phyloP scores from a whole-genome alignment of 2,113 vertebrate species.

The Tupaia tana region DNA sequence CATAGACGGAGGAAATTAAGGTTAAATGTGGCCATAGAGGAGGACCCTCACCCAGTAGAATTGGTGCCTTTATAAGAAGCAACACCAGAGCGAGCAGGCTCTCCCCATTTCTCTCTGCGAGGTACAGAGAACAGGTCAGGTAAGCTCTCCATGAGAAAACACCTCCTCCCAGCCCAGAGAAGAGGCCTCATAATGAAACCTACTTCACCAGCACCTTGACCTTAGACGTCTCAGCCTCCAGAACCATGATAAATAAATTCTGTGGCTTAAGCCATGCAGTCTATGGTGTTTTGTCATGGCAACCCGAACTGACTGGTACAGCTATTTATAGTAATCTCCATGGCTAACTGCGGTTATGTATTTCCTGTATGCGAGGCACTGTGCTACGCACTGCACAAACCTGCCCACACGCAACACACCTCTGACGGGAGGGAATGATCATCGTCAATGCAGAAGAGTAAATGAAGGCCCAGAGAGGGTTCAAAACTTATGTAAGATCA shows the following conservation, averaged over 20 bases:
- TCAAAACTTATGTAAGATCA: neutral
- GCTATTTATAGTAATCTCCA: neutral
- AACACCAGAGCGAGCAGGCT: neutral
- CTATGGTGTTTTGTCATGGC: neutral
- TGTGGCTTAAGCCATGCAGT: neutral
- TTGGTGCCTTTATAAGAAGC: neutral
- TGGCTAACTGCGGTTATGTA: neutral
- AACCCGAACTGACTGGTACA: neutral
- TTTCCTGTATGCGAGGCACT: neutral
- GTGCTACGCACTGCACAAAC: neutral
- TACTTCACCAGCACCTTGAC: neutral
- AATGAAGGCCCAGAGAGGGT: neutral
- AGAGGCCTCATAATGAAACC: neutral
- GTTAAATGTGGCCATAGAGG: neutral
- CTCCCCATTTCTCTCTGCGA: neutral
- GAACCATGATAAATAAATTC: neutral
- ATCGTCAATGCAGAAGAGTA: neutral
- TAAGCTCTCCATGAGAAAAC: neutral
- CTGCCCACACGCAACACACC: neutral
- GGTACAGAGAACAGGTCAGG: neutral
- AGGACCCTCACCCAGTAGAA: neutral
- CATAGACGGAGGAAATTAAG: neutral
- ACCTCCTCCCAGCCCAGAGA: neutral
- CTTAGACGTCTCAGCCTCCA: neutral
- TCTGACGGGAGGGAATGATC: neutral